Percentiles rank a stretch among this genome's conserved stretches.
Evolutionary conservation across 1,140 invertebrate species (phyloP).

Genomic region (Cataglyphis hispanica): DNA sequence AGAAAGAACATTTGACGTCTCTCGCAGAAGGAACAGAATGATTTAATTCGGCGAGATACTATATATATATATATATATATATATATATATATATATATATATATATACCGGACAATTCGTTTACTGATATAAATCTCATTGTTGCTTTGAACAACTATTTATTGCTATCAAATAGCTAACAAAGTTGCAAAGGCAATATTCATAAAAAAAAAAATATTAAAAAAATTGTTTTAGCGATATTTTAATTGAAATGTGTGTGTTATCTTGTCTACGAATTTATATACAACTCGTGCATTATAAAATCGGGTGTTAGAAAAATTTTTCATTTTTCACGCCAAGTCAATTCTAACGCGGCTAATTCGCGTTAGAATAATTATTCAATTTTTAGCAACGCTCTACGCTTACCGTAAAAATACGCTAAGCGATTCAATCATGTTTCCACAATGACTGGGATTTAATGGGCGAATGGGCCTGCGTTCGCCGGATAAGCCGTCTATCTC

Average conservation of each 20-base stretch:
- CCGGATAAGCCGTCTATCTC: constrained; percentile 25
- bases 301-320: too few species aligned
- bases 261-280: not conserved
- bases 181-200: not conserved
- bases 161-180: constrained; percentile 12
- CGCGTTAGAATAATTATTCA: not conserved
- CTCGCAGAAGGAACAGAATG: constrained; percentile 42
- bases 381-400: not conserved
- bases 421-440: not conserved
- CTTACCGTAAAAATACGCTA: not conserved
- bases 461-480: constrained; percentile 25
- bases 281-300: too few species aligned
- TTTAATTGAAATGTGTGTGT: not conserved
- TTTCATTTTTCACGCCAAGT: not conserved
- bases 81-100: not conserved
- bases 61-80: not conserved
- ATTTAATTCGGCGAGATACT: constrained; percentile 32
- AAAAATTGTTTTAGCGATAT: not conserved
- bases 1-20: constrained; percentile 57
- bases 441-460: constrained; percentile 27
- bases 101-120: not conserved
- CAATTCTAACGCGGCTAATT: not conserved
- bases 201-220: not conserved
- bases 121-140: constrained; percentile 12
- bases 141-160: not conserved